Conservation (phyloP, 2,113 vertebrate genomes). For the Polypterus bichir region DNA sequence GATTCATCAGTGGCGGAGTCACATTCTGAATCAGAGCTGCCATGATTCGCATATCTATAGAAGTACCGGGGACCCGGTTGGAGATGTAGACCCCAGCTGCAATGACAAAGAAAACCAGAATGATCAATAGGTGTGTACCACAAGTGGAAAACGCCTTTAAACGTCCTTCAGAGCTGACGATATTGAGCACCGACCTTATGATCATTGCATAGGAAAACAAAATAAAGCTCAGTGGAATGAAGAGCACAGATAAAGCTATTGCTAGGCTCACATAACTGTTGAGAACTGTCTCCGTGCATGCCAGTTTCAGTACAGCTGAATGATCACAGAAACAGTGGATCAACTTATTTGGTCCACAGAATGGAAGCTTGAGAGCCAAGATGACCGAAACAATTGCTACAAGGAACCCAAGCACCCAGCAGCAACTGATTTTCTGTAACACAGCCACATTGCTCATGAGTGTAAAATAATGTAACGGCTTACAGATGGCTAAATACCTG, state of each 20-base stretch:
- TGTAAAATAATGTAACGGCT: constrained; percentile 26
- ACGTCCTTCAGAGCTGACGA: constrained; percentile 20
- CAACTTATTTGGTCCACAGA: constrained; percentile 21
- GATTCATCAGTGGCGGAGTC: no score
- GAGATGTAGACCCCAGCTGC: no score
- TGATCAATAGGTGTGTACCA: constrained; percentile 29
- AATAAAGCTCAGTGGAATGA: constrained; percentile 17
- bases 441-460: constrained; percentile 27
- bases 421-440: constrained; percentile 14
- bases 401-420: constrained; percentile 22
- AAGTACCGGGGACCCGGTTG: no score
- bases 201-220: constrained; percentile 26
- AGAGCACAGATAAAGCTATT: constrained; percentile 17
- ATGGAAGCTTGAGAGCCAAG: constrained; percentile 17
- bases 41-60: no score
- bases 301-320: constrained; percentile 24
- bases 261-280: constrained; percentile 4
- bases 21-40: no score
- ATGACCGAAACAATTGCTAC: constrained; percentile 18
- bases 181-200: constrained; percentile 16
- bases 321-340: constrained; percentile 31
- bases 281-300: constrained; percentile 24
- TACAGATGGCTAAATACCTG: constrained; percentile 11
- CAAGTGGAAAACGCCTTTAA: constrained; percentile 26
- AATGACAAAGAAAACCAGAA: constrained; percentile 19